These are phyloP conservation scores for Acanthurus leucopareius DNA, from an alignment of 2,797 vertebrate genomes.

Conservation along the genomic window DNA sequence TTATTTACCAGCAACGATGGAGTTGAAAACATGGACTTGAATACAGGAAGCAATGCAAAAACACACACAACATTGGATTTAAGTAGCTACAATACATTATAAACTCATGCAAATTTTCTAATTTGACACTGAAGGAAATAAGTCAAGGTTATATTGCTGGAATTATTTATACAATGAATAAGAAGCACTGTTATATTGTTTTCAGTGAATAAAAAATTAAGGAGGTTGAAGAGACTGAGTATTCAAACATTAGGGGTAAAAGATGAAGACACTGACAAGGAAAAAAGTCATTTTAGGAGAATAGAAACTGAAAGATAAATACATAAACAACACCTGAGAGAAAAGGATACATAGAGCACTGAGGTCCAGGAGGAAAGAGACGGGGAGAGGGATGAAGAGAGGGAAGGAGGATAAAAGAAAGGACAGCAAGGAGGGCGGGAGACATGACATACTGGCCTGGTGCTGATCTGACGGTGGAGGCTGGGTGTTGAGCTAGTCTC, in stretches of 20 bases:
- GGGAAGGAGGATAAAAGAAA: conserved; percentile 28
- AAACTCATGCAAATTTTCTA: too few relatives aligned
- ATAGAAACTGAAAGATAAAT: conserved; percentile 31
- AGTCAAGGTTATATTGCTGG: too few relatives aligned
- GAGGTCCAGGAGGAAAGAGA: conserved; percentile 57
- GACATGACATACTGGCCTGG: conserved; percentile 61
- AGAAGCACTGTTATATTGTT: background rate
- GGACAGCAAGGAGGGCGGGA: conserved; percentile 59
- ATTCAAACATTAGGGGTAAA: background rate
- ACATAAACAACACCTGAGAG: conserved; percentile 22
- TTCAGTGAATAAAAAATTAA: background rate
- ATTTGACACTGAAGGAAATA: too few relatives aligned
- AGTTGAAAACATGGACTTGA: too few relatives aligned
- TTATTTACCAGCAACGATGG: background rate
- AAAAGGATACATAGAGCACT: conserved; percentile 33
- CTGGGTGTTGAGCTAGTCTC: conserved; percentile 64
- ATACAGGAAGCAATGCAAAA: too few relatives aligned
- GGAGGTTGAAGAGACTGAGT: background rate
- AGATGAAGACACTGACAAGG: background rate
- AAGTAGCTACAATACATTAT: too few relatives aligned
- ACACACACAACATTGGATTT: too few relatives aligned
- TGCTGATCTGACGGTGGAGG: conserved; percentile 57
- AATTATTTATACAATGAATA: background rate
- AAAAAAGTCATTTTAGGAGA: conserved; percentile 21
- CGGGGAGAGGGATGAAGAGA: background rate